Conservation (phyloP, 2,888 invertebrate genomes). For the Euclidia mi region DNA sequence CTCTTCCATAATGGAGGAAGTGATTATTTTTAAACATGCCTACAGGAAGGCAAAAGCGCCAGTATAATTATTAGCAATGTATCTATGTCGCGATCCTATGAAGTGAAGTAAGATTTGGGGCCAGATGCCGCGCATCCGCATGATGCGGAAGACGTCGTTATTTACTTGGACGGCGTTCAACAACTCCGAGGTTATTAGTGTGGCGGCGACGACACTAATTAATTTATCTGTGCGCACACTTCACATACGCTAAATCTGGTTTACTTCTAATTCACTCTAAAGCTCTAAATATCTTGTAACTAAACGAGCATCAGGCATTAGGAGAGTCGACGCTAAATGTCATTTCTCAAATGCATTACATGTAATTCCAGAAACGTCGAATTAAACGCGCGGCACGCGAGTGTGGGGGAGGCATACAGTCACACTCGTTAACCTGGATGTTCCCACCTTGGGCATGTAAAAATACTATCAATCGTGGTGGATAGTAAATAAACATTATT, state of each 20-base stretch:
- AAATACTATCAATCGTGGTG: conserved; percentile 11
- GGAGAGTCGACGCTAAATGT: conserved; percentile 1
- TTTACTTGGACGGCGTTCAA: conserved; percentile 83
- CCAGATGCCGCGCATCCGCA: conserved; percentile 74
- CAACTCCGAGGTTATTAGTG: conserved; percentile 77
- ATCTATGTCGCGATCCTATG: conserved; percentile 31
- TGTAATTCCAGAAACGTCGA: not conserved
- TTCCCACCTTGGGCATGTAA: conserved; percentile 4
- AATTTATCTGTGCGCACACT: conserved; percentile 64
- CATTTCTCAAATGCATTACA: not conserved
- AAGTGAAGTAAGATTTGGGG: conserved; percentile 67
- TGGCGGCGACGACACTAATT: conserved; percentile 67
- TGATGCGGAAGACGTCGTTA: conserved; percentile 77
- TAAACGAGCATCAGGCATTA: conserved; percentile 12
- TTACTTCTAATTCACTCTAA: conserved; percentile 58
- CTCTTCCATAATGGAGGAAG: conserved; percentile 4
- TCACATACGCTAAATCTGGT: conserved; percentile 46
- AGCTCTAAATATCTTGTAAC: conserved; percentile 45
- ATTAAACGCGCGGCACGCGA: too few species aligned
- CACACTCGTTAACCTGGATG: too few species aligned
- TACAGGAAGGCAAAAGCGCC: not conserved
- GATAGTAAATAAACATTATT: conserved; percentile 20
- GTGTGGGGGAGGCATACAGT: too few species aligned
- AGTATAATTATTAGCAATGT: not conserved
- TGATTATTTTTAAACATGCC: conserved; percentile 7